Evolutionary conservation across 92 coral and sea anemone genomes (phyloP), one percentile per base, ranked within the genome.

Genomic region (Pocillopora grandis): DNA sequence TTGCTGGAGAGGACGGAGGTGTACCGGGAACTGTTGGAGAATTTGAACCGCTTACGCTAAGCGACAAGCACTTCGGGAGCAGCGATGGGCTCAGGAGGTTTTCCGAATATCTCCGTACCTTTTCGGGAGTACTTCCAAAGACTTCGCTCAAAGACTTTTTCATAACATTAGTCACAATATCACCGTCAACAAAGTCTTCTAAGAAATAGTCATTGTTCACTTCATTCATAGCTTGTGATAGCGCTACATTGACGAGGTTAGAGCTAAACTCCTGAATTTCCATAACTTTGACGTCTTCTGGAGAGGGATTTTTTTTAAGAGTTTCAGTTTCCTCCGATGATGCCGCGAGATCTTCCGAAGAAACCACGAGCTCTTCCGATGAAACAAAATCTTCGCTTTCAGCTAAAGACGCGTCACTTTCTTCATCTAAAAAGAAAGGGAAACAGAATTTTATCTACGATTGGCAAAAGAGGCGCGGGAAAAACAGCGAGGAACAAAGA

Each of bases 1-100:
- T 70, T 10, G 83, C 86, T 0, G 92, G 96, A 9, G 96, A 88
- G 8, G 95, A 85, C 12, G 95, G 98, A 42, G 98, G 98, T 21
- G 98, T 91, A 66, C 93, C 69, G 70, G 98, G 98, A 19, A 87
- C 80, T n/a, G 89, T 62, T 10, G 98, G 95, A 10, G 88, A 76
- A 48, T 75, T 78, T 16, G 81, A 62, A n/a, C 88, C 95, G 57
- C 92, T 88, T 61, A 68, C 66, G 27, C 21, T 84, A 18, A 65
- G 91, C 14, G 76, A 61, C 78, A 93, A 56, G 64, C 98, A 94
- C 58, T 91, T 94, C 77, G 98, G 95, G 19, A 93, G 80, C 21
- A 82, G 76, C 19, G 92, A 76, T 55, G 98, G 84, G n/a, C 76
- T 19, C 36, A 89, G 76, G 33, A 94, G 67, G 62, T 71, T 85